A percentile compares a stretch with the other conserved stretches of the same genome.
Conservation (phyloP, 2,888 invertebrate genomes). For the Phortica magna region DNA sequence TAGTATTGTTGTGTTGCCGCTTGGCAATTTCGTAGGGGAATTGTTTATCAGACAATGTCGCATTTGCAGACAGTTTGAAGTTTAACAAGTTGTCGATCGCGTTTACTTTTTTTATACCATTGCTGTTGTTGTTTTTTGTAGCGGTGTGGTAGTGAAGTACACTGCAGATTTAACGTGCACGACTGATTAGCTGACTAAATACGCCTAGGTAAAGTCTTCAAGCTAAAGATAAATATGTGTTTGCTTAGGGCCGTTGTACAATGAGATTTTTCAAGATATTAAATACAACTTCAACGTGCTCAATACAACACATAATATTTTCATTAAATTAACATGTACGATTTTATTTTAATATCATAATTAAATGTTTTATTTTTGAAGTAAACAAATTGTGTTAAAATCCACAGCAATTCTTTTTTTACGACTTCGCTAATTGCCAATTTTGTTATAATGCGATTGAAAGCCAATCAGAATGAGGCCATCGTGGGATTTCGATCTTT, state of each 20-base stretch:
- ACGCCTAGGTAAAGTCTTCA: neutral
- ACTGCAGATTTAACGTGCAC: neutral
- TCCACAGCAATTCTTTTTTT: neutral
- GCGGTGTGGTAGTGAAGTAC: constrained; percentile 12
- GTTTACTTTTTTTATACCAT: constrained; percentile 42
- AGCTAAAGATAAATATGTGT: neutral
- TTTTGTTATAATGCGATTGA: neutral
- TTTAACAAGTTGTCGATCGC: constrained; percentile 71
- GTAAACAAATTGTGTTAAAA: too few relatives aligned
- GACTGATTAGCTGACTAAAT: constrained; percentile 14
- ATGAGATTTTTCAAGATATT: neutral
- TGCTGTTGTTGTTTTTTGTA: constrained; percentile 24
- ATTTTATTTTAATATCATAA: too few relatives aligned
- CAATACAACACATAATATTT: neutral
- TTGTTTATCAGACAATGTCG: constrained; percentile 72
- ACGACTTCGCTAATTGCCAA: too few relatives aligned
- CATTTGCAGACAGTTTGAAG: constrained; percentile 72
- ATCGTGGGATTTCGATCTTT: constrained; percentile 1
- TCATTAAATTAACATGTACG: too few relatives aligned
- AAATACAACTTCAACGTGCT: too few relatives aligned
- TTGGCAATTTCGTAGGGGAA: constrained; percentile 41
- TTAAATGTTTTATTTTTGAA: too few relatives aligned
- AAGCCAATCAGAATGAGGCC: constrained; percentile 14
- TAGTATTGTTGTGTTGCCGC: constrained; percentile 35
- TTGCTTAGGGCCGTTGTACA: neutral